Evolutionary conservation across 2,888 invertebrate genomes (phyloP).

Genomic region (Volucella inanis): DNA sequence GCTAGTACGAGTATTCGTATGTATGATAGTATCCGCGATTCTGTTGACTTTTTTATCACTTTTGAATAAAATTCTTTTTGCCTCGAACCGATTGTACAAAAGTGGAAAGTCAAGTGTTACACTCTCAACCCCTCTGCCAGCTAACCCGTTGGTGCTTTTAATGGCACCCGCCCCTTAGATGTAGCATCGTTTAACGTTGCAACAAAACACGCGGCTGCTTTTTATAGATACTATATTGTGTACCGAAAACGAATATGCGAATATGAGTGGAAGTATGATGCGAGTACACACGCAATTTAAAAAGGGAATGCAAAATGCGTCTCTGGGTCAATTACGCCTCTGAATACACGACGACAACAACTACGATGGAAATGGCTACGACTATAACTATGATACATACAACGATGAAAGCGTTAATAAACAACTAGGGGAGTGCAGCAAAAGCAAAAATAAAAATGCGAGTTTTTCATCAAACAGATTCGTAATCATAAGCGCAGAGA

Average conservation of each 20-base stretch:
- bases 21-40: not conserved
- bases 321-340: slow-evolving; percentile 68
- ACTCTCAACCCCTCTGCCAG: slow-evolving; percentile 3
- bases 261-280: too few species aligned
- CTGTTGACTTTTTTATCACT: slow-evolving; percentile 6
- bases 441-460: not conserved
- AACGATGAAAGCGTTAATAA: too few species aligned
- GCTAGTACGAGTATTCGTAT: slow-evolving; percentile 1
- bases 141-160: slow-evolving; percentile 36
- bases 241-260: not conserved
- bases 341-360: slow-evolving; percentile 18
- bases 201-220: slow-evolving; percentile 38
- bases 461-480: slow-evolving; percentile 37
- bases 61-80: slow-evolving; percentile 7
- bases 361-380: too few species aligned
- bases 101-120: slow-evolving; percentile 23
- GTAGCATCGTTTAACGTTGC: slow-evolving; percentile 12
- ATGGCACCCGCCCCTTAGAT: slow-evolving; percentile 19
- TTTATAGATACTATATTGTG: not conserved
- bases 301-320: slow-evolving; percentile 69
- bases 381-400: too few species aligned
- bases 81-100: slow-evolving; percentile 17
- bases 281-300: slow-evolving; percentile 16
- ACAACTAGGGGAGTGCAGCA: too few species aligned
- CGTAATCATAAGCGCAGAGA: slow-evolving; percentile 39